Evolutionary conservation across 2,113 vertebrate species (phyloP), one percentile per base, ranked within the genome.

Genomic region (Origma solitaria): DNA sequence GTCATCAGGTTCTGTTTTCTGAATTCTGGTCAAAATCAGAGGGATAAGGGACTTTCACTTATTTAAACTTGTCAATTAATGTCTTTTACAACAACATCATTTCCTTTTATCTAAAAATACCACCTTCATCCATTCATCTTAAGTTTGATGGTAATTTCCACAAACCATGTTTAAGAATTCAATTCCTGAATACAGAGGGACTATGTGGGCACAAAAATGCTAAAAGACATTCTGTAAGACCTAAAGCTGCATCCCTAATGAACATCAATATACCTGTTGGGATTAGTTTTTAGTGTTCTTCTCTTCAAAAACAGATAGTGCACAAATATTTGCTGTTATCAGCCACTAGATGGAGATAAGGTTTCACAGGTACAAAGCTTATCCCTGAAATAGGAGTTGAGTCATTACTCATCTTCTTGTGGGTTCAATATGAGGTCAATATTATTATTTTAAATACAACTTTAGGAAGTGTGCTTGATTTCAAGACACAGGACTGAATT

Each of bases 271-370:
- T 12, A 64, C 13, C 66, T 62, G 38, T 1, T 40, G 15, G 38
- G 35, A 71, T 72, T 49, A 10, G 16, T 3, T 71, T 61, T 77
- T 14, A 69, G 25, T 9, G 22, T 49, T 22, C 60, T 50, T 37
- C 25, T 44, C 42, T 71, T 77, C 11, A 37, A 20, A 64, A 89
- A 2, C 5, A 50, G 44, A 24, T 15, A 15, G 35, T 60, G 54
- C 37, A n/a, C 47, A 51, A 45, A 8, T 65, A 57, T 30, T 35
- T 88, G 49, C 79, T 81, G 35, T 17, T 62, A 23, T 3, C 37
- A 80, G 64, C 78, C 96, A 95, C 88, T 56, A 95, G 96, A 93
- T 94, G 95, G 96, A 81, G 92, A 47, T 35, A 42, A 0, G 31
- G 65, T 78, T 15, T 83, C 92, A 90, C 53, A 78, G 47, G 57